Evolutionary conservation across 2,888 invertebrate genomes (phyloP), one percentile per base, ranked within the genome.

Genomic region (Melangyna quadrimaculata): DNA sequence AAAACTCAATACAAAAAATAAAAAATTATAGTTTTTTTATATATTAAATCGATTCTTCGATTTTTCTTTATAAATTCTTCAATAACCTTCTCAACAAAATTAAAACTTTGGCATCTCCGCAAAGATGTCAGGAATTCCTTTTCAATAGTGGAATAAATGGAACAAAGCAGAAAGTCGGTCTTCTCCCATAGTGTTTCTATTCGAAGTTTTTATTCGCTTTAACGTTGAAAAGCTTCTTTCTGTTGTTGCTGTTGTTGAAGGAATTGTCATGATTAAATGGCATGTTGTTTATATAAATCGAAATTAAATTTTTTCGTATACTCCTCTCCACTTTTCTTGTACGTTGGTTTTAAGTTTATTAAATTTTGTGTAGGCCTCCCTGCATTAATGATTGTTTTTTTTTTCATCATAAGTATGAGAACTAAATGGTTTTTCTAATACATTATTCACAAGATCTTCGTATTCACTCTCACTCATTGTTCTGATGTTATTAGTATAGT

Each of bases 241-340:
- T n/a, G n/a, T n/a, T n/a, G n/a, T n/a, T n/a, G n/a, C 59, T 24
- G 77, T 61, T 40, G 77, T 77, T 51, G 77, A 77, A 9, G 53
- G 61, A 61, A 77, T 77, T 19, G 77, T 70, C 77, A 77, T 77
- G 7, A 77, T 61, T 10, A 77, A 59, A 69, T 61, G 17, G 40
- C 72, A 61, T 12, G 40, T 35, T 70, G 55, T 29, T 70, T 55
- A 29, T 70, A 70, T 19, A 70, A 70, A 70, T 55, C 55, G 12
- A 29, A 29, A 70, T 69, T 69, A 24, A 69, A 53, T 2, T 70
- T 55, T 40, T 55, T 37, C 37, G 55, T 29, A 22, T 70, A 70
- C 6, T 70, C 69, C 19, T 55, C 43, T 55, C 55, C 53, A 17
- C 43, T 48, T 63, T 19, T 57, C 22, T 59, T 37, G 22, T 59